Conservation (phyloP, 2,888 invertebrate species). For the Acleris literana region DNA sequence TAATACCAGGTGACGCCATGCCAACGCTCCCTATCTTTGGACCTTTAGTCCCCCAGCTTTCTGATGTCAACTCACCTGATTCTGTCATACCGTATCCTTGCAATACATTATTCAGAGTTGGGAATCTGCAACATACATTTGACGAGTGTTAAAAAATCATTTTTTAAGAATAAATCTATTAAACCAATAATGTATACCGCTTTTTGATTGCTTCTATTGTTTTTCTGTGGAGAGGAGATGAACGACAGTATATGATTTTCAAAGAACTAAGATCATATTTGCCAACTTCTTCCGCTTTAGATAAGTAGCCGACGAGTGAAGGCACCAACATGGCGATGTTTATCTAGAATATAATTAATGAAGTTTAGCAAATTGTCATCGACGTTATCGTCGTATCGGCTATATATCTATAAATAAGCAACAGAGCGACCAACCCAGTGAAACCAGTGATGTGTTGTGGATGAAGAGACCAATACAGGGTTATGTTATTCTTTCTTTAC, state of each 20-base stretch:
- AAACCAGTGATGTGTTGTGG: too few species aligned
- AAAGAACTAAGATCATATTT: constrained; percentile 58
- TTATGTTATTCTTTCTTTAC: too few species aligned
- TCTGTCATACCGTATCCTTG: constrained; percentile 37
- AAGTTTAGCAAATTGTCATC: neutral
- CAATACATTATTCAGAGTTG: constrained; percentile 10
- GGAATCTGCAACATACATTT: neutral
- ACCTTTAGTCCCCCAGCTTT: constrained; percentile 13
- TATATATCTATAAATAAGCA: too few species aligned
- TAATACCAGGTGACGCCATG: constrained; percentile 23
- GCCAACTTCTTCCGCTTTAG: constrained; percentile 52
- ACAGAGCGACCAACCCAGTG: too few species aligned
- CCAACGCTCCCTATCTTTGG: constrained; percentile 36
- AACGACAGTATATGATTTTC: constrained; percentile 62
- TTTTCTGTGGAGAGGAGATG: constrained; percentile 62
- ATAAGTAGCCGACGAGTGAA: constrained; percentile 52
- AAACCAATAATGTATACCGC: constrained; percentile 47
- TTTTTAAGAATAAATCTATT: neutral
- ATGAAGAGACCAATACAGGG: too few species aligned
- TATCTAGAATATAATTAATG: constrained; percentile 50
- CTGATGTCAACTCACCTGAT: constrained; percentile 19
- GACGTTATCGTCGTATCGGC: neutral
- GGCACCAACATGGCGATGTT: constrained; percentile 63
- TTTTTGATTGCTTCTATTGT: constrained; percentile 61
- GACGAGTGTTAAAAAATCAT: neutral